Conservation (phyloP, 2,888 invertebrate species). For the Aspidiotus destructor region DNA sequence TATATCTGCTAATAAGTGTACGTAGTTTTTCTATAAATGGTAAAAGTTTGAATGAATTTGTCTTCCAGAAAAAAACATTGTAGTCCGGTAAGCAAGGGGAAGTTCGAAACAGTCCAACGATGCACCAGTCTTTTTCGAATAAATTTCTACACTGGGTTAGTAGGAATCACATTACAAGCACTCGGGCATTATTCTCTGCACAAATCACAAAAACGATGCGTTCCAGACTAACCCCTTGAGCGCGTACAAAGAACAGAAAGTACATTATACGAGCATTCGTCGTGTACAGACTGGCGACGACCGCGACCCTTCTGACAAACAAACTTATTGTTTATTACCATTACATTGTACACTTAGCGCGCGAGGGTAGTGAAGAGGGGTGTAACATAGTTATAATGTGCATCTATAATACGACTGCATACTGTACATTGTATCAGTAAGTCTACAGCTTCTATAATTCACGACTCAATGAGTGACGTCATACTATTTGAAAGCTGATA, state of each 20-base stretch:
- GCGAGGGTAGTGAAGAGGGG: background rate
- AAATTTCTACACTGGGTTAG: background rate
- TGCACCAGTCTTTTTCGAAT: no score
- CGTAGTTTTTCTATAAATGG: no score
- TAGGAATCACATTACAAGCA: background rate
- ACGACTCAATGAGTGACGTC: background rate
- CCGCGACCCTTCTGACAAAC: constrained; percentile 4
- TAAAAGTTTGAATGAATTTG: no score
- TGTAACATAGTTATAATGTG: background rate
- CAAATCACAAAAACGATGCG: background rate
- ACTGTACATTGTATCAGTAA: background rate
- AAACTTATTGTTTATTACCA: constrained; percentile 4
- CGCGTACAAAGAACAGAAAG: background rate
- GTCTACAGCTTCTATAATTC: no score
- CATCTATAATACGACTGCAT: background rate
- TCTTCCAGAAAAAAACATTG: no score
- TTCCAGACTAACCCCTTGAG: background rate
- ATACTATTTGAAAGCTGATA: background rate
- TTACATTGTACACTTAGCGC: background rate
- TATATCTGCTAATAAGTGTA: no score
- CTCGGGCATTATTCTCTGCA: background rate
- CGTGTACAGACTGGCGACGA: background rate
- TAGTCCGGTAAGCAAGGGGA: no score
- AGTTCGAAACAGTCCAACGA: no score
- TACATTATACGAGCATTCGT: background rate